phyloP scores from a whole-genome alignment of 2,888 invertebrate genomes.

The Geotrupes spiniger region DNA sequence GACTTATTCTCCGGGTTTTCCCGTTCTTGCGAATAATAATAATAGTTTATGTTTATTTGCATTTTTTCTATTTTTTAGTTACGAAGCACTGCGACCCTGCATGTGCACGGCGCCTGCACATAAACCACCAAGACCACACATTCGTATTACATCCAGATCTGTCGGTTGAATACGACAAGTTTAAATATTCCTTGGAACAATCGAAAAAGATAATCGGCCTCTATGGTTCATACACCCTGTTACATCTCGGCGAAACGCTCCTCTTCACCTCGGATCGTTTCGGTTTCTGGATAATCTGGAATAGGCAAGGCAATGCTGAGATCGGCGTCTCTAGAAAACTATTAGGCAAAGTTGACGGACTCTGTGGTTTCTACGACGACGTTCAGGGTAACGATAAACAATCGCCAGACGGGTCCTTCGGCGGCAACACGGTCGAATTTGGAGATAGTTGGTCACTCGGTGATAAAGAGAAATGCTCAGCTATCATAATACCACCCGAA shows the following conservation, averaged over 20 bases:
- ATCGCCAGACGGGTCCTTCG: conserved; percentile 63
- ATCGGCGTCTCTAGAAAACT: conserved; percentile 67
- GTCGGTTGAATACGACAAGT: conserved; percentile 66
- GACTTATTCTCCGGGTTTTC: no score
- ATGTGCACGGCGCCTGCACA: conserved; percentile 60
- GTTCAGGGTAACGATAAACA: conserved; percentile 65
- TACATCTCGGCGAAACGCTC: conserved; percentile 66
- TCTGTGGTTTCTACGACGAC: conserved; percentile 77
- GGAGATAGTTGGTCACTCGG: conserved; percentile 73
- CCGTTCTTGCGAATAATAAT: no score
- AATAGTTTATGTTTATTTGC: conserved; percentile 7
- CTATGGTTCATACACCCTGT: conserved; percentile 64
- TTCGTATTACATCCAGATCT: conserved; percentile 62
- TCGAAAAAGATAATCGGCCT: conserved; percentile 60
- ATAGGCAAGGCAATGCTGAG: conserved; percentile 62
- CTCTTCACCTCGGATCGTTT: conserved; percentile 67
- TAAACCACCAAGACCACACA: conserved; percentile 59
- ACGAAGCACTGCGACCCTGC: conserved; percentile 61
- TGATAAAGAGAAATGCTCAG: conserved; percentile 55
- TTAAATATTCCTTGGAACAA: conserved; percentile 59
- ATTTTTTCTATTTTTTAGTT: conserved; percentile 49
- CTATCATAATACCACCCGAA: conserved; percentile 60
- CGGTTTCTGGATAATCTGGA: conserved; percentile 73
- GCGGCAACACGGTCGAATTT: conserved; percentile 66
- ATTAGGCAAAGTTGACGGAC: conserved; percentile 66